A percentile compares a stretch with the other conserved stretches of the same genome.
phyloP scores from a whole-genome alignment of 2,113 vertebrate genomes.

The rabbit (Oryctolagus cuniculus) region DNA sequence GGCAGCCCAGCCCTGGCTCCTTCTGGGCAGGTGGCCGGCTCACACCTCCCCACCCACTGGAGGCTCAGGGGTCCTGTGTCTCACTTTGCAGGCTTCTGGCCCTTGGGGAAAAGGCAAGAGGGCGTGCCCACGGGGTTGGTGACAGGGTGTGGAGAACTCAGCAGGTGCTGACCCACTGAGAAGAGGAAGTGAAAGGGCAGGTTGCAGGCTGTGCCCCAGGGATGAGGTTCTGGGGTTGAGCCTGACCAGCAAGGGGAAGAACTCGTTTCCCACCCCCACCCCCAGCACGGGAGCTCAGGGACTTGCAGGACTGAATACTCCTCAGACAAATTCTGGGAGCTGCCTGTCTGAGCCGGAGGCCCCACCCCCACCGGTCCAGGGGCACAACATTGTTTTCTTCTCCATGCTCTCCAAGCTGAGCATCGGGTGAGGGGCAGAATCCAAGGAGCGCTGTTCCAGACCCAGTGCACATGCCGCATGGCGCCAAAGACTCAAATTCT shows the following conservation, averaged over 20 bases:
- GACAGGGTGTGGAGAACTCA: neutral
- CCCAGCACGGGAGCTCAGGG: neutral
- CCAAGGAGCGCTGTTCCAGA: neutral
- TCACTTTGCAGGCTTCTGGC: neutral
- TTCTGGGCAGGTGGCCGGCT: neutral
- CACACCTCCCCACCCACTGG: no score
- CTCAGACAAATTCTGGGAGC: neutral
- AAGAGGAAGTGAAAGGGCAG: conserved; percentile 74
- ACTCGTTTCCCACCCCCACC: rapidly evolving
- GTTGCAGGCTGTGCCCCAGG: neutral
- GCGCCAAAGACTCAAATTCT: neutral
- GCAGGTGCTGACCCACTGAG: conserved; percentile 57
- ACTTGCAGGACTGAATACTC: neutral
- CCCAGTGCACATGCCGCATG: rapidly evolving
- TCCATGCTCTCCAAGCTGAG: neutral
- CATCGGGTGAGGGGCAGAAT: no score
- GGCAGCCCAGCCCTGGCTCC: neutral
- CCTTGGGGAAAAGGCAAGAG: conserved; percentile 42
- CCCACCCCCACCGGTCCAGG: rapidly evolving
- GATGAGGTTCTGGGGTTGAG: neutral
- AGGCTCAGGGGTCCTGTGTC: neutral
- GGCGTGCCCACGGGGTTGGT: conserved; percentile 46
- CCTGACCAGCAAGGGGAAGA: neutral
- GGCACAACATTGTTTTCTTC: neutral
- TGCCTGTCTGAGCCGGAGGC: neutral